Evolutionary conservation across 2,888 invertebrate genomes (phyloP).

Genomic region (Leptinotarsa rubiginosa): DNA sequence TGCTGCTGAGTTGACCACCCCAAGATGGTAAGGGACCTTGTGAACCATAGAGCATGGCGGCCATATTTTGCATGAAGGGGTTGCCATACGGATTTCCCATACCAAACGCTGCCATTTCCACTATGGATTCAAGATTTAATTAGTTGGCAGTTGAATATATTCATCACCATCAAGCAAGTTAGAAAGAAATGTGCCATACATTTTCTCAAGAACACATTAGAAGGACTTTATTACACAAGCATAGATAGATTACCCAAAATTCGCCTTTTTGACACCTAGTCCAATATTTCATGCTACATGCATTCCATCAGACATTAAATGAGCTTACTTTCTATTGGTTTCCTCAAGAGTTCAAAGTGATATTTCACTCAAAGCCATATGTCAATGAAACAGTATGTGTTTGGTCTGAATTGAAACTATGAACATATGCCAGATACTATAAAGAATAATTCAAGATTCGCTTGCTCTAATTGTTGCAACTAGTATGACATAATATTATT

Average conservation of each 20-base stretch:
- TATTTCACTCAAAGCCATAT: neutral
- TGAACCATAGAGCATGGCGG: slow-evolving; percentile 59
- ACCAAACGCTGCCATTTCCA: slow-evolving; percentile 75
- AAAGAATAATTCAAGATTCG: too few relatives aligned
- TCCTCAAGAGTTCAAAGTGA: neutral
- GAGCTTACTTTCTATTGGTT: slow-evolving; percentile 12
- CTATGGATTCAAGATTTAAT: slow-evolving; percentile 62
- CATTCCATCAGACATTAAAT: neutral
- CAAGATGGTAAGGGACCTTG: slow-evolving; percentile 57
- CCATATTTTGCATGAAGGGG: slow-evolving; percentile 63
- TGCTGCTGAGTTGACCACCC: slow-evolving; percentile 65
- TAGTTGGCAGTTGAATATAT: neutral
- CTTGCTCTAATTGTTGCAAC: too few relatives aligned
- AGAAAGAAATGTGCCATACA: neutral
- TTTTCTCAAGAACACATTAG: neutral
- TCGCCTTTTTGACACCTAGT: neutral
- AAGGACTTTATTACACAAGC: neutral
- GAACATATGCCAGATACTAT: too few relatives aligned
- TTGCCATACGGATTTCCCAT: slow-evolving; percentile 63
- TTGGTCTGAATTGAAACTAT: too few relatives aligned
- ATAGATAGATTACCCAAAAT: neutral
- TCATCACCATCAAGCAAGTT: neutral
- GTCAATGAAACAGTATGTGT: neutral
- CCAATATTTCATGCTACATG: slow-evolving; percentile 20
- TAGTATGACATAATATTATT: too few relatives aligned